phyloP scores from a whole-genome alignment of 2,888 invertebrate species.

The Zeuzera pyrina region DNA sequence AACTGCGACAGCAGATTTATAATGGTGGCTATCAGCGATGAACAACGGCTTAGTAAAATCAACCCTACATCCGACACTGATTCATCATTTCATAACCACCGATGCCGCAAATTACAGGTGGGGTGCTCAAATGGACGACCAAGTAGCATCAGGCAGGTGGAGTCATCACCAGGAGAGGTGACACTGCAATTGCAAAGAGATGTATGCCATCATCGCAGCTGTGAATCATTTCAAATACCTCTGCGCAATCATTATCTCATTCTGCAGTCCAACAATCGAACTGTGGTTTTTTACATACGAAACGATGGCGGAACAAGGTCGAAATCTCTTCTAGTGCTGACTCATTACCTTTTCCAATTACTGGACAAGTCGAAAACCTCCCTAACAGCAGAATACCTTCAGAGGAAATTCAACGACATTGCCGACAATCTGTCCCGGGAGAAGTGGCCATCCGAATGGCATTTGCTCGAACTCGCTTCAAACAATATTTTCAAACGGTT shows the following conservation, averaged over 20 bases:
- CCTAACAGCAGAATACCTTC: slow-evolving; percentile 10
- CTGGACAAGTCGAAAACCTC: neutral
- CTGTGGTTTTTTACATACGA: slow-evolving; percentile 13
- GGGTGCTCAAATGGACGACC: no score
- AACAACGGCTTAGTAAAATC: no score
- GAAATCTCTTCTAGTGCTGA: neutral
- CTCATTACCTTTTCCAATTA: neutral
- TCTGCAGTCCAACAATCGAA: slow-evolving; percentile 10
- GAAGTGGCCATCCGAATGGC: slow-evolving; percentile 6
- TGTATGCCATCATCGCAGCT: slow-evolving; percentile 7
- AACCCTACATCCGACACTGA: no score
- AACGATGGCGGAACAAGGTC: slow-evolving; percentile 20
- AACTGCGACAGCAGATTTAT: slow-evolving; percentile 4
- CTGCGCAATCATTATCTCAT: no score
- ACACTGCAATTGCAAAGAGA: slow-evolving; percentile 9
- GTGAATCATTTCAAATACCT: neutral
- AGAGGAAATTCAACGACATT: slow-evolving; percentile 18
- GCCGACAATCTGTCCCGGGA: slow-evolving; percentile 16
- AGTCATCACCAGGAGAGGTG: slow-evolving; percentile 9
- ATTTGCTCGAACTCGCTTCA: slow-evolving; percentile 6
- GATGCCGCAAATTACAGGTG: slow-evolving; percentile 8
- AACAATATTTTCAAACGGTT: slow-evolving; percentile 9
- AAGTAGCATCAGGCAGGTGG: no score
- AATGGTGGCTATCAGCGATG: slow-evolving; percentile 7
- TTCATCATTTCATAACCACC: slow-evolving; percentile 6